Percentiles rank a stretch among this genome's conserved stretches.
Evolutionary conservation across 2,888 invertebrate species (phyloP).

Genomic region (Exocentrus adspersus): DNA sequence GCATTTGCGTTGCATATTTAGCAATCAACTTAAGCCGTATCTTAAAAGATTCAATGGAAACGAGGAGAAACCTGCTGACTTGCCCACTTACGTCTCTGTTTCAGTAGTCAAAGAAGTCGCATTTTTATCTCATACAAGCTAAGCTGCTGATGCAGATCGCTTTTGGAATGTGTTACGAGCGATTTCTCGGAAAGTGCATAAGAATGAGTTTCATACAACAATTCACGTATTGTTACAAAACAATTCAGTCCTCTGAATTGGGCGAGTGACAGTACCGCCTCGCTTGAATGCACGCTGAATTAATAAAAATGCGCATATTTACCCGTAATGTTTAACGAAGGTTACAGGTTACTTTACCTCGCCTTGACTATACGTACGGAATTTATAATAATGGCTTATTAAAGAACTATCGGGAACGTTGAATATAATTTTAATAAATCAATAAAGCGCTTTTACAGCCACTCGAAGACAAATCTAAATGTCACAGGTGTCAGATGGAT

Average conservation of each 20-base stretch:
- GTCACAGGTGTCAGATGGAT: background rate
- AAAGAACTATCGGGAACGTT: background rate
- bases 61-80: background rate
- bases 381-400: background rate
- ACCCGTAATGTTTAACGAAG: background rate
- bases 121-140: background rate
- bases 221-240: background rate
- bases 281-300: too few species aligned
- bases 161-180: background rate
- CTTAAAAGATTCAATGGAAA: background rate
- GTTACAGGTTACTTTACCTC: background rate
- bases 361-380: background rate
- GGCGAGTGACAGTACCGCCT: too few species aligned
- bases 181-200: background rate
- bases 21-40: background rate
- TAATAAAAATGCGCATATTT: too few species aligned
- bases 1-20: too few species aligned
- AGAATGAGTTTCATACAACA: background rate
- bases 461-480: background rate
- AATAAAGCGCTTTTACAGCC: background rate
- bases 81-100: background rate
- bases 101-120: background rate
- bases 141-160: background rate
- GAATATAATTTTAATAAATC: background rate
- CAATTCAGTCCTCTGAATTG: background rate